phyloP scores from a whole-genome alignment of 2,113 vertebrate genomes.

The Engystomops pustulosus region DNA sequence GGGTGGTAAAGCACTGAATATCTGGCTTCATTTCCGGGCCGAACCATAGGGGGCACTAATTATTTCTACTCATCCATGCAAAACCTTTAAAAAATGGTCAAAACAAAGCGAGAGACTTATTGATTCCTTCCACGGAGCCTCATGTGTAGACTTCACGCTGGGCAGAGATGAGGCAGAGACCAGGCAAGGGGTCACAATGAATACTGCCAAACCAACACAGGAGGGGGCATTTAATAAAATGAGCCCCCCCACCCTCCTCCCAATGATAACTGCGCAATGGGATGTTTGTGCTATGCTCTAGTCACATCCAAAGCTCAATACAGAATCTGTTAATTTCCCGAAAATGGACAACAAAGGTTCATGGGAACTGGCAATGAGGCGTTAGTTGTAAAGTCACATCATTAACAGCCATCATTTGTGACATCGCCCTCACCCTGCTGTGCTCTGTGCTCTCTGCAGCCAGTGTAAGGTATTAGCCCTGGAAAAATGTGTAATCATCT shows the following conservation, averaged over 20 bases:
- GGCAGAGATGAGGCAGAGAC: background rate
- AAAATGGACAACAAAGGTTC: background rate
- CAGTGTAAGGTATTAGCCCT: too few relatives aligned
- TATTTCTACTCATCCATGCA: slow-evolving; percentile 42
- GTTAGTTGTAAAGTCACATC: too few relatives aligned
- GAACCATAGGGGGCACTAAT: slow-evolving; percentile 9
- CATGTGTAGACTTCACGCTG: background rate
- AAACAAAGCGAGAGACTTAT: background rate
- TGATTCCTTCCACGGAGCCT: background rate
- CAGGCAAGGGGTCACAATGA: background rate
- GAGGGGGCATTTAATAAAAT: background rate
- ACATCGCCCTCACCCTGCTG: too few relatives aligned
- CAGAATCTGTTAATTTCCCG: background rate
- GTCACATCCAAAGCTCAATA: background rate
- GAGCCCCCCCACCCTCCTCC: background rate
- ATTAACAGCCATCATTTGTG: too few relatives aligned
- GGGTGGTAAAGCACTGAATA: background rate
- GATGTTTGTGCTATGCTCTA: background rate
- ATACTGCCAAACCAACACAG: background rate
- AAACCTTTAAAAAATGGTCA: background rate
- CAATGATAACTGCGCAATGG: too few relatives aligned
- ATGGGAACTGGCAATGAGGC: background rate
- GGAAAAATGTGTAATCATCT: too few relatives aligned
- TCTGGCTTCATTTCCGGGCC: background rate
- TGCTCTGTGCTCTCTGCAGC: too few relatives aligned